These are phyloP conservation scores for Drosophila repletoides DNA, from an alignment of 1,140 invertebrate species.

Conservation along the genomic window DNA sequence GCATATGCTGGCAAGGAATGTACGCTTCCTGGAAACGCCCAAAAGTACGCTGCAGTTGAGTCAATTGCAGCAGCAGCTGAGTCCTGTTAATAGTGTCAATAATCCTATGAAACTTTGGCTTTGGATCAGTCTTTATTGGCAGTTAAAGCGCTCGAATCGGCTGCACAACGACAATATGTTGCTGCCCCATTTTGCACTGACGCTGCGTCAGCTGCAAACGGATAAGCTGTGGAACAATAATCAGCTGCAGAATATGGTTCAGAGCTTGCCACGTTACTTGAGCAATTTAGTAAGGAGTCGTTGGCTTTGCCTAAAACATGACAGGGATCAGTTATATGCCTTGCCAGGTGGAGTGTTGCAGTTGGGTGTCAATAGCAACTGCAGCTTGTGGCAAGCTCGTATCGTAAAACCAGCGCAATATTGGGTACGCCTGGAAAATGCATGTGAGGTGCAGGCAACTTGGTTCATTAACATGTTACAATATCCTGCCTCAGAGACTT, in stretches of 20 bases:
- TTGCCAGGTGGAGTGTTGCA: conserved; percentile 9
- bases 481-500: not conserved
- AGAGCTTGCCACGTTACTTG: conserved; percentile 38
- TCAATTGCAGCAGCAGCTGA: conserved; percentile 25
- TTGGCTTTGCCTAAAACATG: conserved; percentile 47
- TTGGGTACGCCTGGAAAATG: conserved; percentile 39
- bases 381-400: conserved; percentile 45
- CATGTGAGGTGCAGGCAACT: conserved; percentile 15
- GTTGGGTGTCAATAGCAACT: conserved; percentile 48
- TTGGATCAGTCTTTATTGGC: conserved; percentile 54
- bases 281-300: conserved; percentile 17
- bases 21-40: conserved; percentile 17
- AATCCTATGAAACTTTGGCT: conserved; percentile 34
- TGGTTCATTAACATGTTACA: conserved; percentile 41
- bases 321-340: conserved; percentile 28
- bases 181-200: conserved; percentile 38
- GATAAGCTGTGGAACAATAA: not conserved
- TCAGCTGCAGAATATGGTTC: conserved; percentile 53
- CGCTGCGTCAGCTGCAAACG: conserved; percentile 7
- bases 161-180: conserved; percentile 3
- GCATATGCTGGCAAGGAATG: conserved; percentile 45
- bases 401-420: not conserved
- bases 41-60: not conserved
- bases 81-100: conserved; percentile 7
- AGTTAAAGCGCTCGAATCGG: not conserved